Base-by-base conservation (phyloP, 2,888 invertebrate species). In the Platynereis dumerilii region DNA sequence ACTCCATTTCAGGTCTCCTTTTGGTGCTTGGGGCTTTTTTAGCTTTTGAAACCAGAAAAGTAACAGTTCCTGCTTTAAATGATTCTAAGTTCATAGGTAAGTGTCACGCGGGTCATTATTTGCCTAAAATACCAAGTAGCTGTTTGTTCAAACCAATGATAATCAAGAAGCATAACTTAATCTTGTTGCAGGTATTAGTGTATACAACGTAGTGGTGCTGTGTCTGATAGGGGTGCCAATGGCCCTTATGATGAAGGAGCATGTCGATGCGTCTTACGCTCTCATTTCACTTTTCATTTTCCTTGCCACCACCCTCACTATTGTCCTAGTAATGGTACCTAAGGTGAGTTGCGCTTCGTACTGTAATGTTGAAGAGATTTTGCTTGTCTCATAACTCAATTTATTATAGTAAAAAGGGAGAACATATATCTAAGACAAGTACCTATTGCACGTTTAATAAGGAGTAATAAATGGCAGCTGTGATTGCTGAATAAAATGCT, bases 21-120 rank as follows among this genome's bases (percentile, higher is more conserved):
- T 65, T 76, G 20, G 61, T 76, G 24, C 71, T 76, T 64, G 76
- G 76, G 3, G 75, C 76, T 5, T 75, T 76, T 42, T 68, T 76
- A 34, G 76, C 76, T 5, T 76, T 73, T 67, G 76, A 76, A 62
- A 76, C 76, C 7, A 66, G 76, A 55, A 76, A 75, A 65, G 76
- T 76, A 2, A 74, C 74, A 20, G 74, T 74, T 34, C 74, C 74
- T 22, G 74, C 72, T 22, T 64, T 74, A n/a, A 74, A 74, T 59
- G 74, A 74, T 64, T 74, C 74, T n/a, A 74, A 73, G 56, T 74
- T 74, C 58, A 74, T 74, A 48, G 73, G 73, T 73, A 63, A 60
- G 68, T 42, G 20, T n/a, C n/a, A n/a, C n/a, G 44, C 2, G 3
- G 1, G 45, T 53, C 54, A 26, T 24, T 53, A n/a, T n/a, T n/a